Evolutionary conservation across 2,113 vertebrate genomes (phyloP), one percentile per base, ranked within the genome.

Genomic region (Dissostichus mawsoni): DNA sequence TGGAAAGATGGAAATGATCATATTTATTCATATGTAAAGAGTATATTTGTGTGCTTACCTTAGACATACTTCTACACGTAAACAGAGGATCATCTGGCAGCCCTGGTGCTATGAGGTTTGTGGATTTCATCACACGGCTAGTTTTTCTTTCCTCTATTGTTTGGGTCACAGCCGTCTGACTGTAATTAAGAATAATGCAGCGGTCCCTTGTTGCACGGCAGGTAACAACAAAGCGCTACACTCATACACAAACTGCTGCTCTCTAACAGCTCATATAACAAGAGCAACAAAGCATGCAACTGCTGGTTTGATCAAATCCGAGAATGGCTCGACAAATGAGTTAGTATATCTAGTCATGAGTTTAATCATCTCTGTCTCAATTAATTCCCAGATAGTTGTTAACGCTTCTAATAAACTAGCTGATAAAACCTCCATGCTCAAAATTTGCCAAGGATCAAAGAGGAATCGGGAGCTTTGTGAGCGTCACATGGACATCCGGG

Each of bases 111-210:
- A 29, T 55, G 44, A 74, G 64, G 58, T 67, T 76, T 81, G 71
- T 25, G 64, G 53, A 64, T 79, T 73, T 78, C 45, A 63, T 66
- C 52, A 14, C 74, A 56, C 25, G 44, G 74, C 57, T 69, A 66
- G 45, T 47, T 73, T 72, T 72, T 62, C 63, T 25, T 44, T 66
- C 70, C 51, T 86, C 81, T 76, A 61, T 92, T 92, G 90, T 93
- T 81, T 80, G 86, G 72, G 74, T 88, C 78, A 87, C 76, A 82
- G 80, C 70, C 36, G 29, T 72, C 69, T 78, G 77, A 51, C 83
- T 80, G 85, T 90, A 91, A 90, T 84, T 90, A 91, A 87, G 88
- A 91, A 80, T 81, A 78, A 88, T 66, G 79, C 80, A 69, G 78
- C 51, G n/a, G 72, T 51, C 85, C 65, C 78, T 76, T 84, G 83